Conservation (phyloP, 2,113 vertebrate genomes). For the Microtus pennsylvanicus region DNA sequence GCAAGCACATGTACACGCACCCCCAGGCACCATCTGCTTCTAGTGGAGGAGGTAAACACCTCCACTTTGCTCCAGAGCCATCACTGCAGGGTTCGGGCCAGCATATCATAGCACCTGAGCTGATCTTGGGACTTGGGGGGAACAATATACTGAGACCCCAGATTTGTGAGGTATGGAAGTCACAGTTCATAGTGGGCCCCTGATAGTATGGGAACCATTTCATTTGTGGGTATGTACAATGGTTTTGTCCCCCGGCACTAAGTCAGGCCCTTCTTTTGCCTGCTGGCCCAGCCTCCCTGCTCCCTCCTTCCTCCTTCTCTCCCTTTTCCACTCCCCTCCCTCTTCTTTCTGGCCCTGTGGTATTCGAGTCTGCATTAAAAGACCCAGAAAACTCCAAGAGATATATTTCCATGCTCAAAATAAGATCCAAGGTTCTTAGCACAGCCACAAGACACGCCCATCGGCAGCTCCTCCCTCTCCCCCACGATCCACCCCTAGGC, state of each 20-base stretch:
- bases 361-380: not conserved
- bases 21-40: not conserved
- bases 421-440: not conserved
- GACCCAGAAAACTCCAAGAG: not conserved
- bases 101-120: not conserved
- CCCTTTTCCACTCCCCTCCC: accelerated
- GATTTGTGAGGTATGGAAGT: not conserved
- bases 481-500: not conserved
- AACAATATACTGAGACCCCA: not conserved
- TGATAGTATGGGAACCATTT: accelerated
- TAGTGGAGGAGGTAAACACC: not conserved
- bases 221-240: not conserved
- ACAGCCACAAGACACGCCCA: not conserved
- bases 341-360: not conserved
- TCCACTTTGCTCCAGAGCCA: not conserved
- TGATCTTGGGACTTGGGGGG: not conserved
- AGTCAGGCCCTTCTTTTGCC: accelerated
- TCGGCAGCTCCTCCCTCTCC: no score
- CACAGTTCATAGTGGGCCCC: accelerated
- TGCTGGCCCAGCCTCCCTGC: accelerated
- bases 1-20: accelerated
- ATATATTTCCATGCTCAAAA: not conserved
- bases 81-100: accelerated
- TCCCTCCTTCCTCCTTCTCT: accelerated
- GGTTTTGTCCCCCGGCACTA: accelerated